A percentile compares a stretch with the other conserved stretches of the same genome.
These are phyloP conservation scores for Trematocara zebra DNA, from an alignment of 2,113 vertebrate species.

Conservation along the genomic window DNA sequence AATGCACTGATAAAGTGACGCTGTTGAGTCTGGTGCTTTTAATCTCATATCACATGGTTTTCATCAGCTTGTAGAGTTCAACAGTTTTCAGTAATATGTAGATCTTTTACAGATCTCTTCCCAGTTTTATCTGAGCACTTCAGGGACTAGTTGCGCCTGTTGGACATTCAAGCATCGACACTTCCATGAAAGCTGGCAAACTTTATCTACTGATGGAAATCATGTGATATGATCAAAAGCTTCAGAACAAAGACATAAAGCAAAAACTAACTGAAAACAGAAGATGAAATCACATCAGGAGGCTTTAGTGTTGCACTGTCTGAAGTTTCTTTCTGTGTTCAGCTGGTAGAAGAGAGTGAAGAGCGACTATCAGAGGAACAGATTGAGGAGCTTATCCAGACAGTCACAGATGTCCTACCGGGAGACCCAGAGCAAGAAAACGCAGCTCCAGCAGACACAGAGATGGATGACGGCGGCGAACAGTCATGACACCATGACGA, in stretches of 20 bases:
- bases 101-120: neutral
- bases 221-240: neutral
- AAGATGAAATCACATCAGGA: neutral
- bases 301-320: neutral
- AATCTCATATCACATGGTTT: neutral
- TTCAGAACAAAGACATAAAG: neutral
- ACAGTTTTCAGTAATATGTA: neutral
- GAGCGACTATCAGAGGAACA: constrained; percentile 79
- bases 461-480: constrained; percentile 43
- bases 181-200: neutral
- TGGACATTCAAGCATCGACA: neutral
- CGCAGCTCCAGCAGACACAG: constrained; percentile 27
- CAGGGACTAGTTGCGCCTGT: neutral
- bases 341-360: constrained; percentile 81
- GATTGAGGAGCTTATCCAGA: constrained; percentile 77
- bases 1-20: neutral
- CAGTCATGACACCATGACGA: constrained; percentile 12
- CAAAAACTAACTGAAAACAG: neutral
- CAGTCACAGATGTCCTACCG: constrained; percentile 62
- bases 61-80: neutral
- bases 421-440: constrained; percentile 70
- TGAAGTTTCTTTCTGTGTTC: neutral
- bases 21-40: neutral
- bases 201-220: neutral
- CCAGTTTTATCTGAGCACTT: neutral